Conservation (phyloP, 2,113 vertebrate species). For the Gila orcuttii region DNA sequence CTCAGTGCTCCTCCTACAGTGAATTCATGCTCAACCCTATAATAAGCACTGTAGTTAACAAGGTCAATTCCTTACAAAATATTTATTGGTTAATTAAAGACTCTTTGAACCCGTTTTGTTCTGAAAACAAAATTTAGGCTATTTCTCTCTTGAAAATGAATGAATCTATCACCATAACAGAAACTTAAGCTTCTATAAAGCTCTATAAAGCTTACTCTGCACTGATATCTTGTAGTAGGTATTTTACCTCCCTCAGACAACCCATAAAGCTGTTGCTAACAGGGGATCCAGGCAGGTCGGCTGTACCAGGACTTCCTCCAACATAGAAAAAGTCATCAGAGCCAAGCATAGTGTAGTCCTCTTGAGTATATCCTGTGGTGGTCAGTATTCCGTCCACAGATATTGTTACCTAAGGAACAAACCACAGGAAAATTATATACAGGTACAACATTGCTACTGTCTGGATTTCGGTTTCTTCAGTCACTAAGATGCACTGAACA, state of each 20-base stretch:
- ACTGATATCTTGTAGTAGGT: neutral
- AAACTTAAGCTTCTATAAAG: neutral
- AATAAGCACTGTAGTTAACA: too few relatives aligned
- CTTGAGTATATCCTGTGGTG: slow-evolving; percentile 82
- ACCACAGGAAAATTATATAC: slow-evolving; percentile 98
- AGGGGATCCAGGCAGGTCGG: neutral
- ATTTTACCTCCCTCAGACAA: slow-evolving; percentile 14
- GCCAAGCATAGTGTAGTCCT: neutral
- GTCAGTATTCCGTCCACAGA: slow-evolving; percentile 99
- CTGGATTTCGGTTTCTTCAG: slow-evolving; percentile 68
- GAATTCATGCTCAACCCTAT: too few relatives aligned
- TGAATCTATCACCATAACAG: neutral
- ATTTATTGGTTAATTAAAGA: too few relatives aligned
- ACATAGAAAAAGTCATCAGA: slow-evolving; percentile 10
- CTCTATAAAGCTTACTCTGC: neutral
- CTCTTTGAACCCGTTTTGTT: neutral
- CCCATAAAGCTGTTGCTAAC: slow-evolving; percentile 27
- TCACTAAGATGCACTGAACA: neutral
- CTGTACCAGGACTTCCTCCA: slow-evolving; percentile 18
- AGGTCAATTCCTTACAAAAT: too few relatives aligned
- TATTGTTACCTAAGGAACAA: slow-evolving; percentile 99
- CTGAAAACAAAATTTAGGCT: neutral
- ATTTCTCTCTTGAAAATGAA: too few relatives aligned
- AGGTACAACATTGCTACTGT: slow-evolving; percentile 80
- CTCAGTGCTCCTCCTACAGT: too few relatives aligned